Evolutionary conservation across 2,888 invertebrate genomes (phyloP).

Genomic region (Diarsia mendica): DNA sequence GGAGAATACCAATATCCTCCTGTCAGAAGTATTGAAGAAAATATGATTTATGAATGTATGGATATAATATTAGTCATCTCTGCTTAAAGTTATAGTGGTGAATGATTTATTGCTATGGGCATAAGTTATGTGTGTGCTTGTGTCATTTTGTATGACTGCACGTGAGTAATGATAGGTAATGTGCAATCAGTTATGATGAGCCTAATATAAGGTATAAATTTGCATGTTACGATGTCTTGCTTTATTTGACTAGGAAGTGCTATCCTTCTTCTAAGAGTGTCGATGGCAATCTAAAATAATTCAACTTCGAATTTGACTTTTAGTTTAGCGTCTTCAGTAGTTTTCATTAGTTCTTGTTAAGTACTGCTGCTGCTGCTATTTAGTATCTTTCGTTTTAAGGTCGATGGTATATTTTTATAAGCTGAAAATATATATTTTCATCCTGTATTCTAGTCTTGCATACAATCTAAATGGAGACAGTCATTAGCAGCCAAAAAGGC

Average conservation of each 20-base stretch:
- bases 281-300: neutral
- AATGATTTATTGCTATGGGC: conserved; percentile 26
- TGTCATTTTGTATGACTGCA: conserved; percentile 26
- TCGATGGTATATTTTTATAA: no score
- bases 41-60: conserved; percentile 49
- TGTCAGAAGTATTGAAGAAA: conserved; percentile 25
- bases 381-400: no score
- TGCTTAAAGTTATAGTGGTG: conserved; percentile 29
- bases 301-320: neutral
- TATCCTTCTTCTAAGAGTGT: neutral
- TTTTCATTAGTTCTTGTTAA: neutral
- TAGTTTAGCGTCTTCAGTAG: neutral
- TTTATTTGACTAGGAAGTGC: neutral
- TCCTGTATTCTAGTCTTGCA: neutral
- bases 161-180: conserved; percentile 37
- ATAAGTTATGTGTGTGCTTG: conserved; percentile 26
- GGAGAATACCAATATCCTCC: conserved; percentile 30
- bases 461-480: neutral
- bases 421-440: no score
- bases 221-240: neutral
- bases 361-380: no score
- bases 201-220: conserved; percentile 1
- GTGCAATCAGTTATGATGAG: conserved; percentile 4
- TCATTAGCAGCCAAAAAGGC: neutral
- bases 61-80: conserved; percentile 43